phyloP scores from a whole-genome alignment of 2,113 vertebrate genomes.

The Mirza zaza region DNA sequence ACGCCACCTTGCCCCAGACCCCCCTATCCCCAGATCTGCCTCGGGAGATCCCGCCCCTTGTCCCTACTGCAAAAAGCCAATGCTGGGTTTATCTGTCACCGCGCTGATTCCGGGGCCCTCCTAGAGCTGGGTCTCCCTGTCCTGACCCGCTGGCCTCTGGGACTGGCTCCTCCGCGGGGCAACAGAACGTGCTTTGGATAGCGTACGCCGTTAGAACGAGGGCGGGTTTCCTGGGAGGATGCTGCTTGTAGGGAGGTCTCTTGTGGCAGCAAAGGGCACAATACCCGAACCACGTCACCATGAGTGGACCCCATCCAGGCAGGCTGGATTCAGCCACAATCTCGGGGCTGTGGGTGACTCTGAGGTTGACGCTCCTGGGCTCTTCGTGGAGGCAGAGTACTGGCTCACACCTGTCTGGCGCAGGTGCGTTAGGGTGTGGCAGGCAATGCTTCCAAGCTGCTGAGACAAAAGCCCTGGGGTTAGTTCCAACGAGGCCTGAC shows the following conservation, averaged over 20 bases:
- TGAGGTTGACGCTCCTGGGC: background rate
- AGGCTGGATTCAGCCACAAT: background rate
- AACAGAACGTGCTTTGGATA: background rate
- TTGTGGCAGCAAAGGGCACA: background rate
- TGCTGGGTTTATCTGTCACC: background rate
- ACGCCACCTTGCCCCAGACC: background rate
- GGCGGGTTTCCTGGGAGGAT: background rate
- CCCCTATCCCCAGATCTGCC: no score
- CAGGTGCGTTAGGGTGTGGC: accelerated
- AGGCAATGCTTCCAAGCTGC: background rate
- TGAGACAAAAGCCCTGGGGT: no score
- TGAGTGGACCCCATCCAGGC: background rate
- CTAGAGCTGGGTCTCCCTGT: background rate
- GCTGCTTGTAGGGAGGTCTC: background rate
- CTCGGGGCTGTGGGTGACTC: background rate
- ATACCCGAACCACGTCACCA: background rate
- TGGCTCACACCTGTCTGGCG: background rate
- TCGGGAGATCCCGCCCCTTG: background rate
- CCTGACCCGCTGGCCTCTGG: background rate
- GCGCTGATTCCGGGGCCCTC: background rate
- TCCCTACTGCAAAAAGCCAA: background rate
- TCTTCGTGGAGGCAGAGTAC: accelerated
- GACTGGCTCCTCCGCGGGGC: background rate
- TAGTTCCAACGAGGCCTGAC: no score
- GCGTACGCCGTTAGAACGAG: background rate